These are phyloP conservation scores for Seira musarum DNA, from an alignment of 2,888 invertebrate genomes.

Conservation along the genomic window DNA sequence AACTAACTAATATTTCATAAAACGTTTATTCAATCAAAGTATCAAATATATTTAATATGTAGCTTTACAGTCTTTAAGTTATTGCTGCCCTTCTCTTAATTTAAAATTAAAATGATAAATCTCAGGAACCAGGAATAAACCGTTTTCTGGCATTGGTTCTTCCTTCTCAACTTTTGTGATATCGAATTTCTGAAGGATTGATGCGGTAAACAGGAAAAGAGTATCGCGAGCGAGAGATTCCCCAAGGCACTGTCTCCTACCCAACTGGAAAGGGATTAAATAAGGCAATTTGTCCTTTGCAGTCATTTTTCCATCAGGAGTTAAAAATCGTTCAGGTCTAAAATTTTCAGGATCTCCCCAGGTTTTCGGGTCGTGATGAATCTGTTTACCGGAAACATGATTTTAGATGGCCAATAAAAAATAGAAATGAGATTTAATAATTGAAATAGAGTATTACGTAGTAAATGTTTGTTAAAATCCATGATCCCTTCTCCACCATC, in stretches of 20 bases:
- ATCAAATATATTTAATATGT: too few species aligned
- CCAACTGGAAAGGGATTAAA: constrained; percentile 32
- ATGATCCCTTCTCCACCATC: constrained; percentile 27
- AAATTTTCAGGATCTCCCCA: constrained; percentile 40
- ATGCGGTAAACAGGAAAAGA: constrained; percentile 15
- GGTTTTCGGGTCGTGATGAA: constrained; percentile 26
- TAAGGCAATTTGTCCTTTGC: too few species aligned
- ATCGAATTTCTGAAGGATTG: constrained; percentile 21
- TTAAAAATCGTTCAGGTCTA: constrained; percentile 23
- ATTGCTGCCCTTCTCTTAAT: not conserved
- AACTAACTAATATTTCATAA: too few species aligned
- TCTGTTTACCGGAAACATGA: too few species aligned
- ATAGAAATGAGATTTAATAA: too few species aligned
- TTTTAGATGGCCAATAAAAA: too few species aligned
- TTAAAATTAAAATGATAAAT: constrained; percentile 18
- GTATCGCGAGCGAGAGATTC: constrained; percentile 30
- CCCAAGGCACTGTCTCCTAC: constrained; percentile 25
- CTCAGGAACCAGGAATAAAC: constrained; percentile 5
- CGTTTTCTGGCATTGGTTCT: constrained; percentile 4
- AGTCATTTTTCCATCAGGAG: constrained; percentile 27
- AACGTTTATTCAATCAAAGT: too few species aligned
- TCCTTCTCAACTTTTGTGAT: not conserved
- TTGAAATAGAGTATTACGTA: too few species aligned
- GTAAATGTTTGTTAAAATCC: too few species aligned
- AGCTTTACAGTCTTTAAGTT: too few species aligned